Evolutionary conservation across 2,888 invertebrate species (phyloP).

Genomic region (Sarcophaga carnaria): DNA sequence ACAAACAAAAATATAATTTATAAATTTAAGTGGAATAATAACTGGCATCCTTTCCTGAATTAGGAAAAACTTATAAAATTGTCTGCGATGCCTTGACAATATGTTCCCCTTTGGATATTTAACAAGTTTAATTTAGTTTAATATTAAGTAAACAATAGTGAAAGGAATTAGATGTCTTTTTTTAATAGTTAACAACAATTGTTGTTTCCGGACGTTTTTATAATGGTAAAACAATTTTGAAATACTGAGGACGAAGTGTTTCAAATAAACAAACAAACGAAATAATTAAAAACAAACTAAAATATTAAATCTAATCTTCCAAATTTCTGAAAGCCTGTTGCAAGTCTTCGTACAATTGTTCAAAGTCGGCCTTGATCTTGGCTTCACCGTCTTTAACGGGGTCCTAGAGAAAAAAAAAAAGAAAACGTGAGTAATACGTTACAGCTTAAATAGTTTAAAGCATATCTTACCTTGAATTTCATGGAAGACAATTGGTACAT

Average conservation of each 20-base stretch:
- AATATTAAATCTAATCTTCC: constrained; percentile 89
- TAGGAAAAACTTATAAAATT: constrained; percentile 30
- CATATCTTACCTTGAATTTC: constrained; percentile 95
- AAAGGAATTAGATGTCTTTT: constrained; percentile 30
- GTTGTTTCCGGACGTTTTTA: constrained; percentile 28
- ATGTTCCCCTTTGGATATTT: not conserved
- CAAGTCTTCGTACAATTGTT: constrained; percentile 98
- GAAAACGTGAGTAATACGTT: not conserved
- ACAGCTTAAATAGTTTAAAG: not conserved
- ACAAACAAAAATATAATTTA: constrained; percentile 12
- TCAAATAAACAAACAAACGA: constrained; percentile 54
- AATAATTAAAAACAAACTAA: constrained; percentile 48
- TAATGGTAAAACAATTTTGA: constrained; percentile 57
- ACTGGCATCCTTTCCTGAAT: constrained; percentile 33
- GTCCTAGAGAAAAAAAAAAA: constrained; percentile 86
- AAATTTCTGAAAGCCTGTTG: constrained; percentile 98
- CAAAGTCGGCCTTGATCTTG: constrained; percentile 98
- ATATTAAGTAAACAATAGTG: constrained; percentile 47
- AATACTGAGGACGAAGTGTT: constrained; percentile 66
- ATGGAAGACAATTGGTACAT: constrained; percentile 98
- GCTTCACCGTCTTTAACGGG: constrained; percentile 99
- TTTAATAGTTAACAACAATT: constrained; percentile 49
- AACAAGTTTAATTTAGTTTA: constrained; percentile 39
- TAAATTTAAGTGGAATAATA: constrained; percentile 63
- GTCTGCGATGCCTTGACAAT: constrained; percentile 36